Base-by-base conservation (phyloP, 2,888 invertebrate genomes). In the Thecophora atra region DNA sequence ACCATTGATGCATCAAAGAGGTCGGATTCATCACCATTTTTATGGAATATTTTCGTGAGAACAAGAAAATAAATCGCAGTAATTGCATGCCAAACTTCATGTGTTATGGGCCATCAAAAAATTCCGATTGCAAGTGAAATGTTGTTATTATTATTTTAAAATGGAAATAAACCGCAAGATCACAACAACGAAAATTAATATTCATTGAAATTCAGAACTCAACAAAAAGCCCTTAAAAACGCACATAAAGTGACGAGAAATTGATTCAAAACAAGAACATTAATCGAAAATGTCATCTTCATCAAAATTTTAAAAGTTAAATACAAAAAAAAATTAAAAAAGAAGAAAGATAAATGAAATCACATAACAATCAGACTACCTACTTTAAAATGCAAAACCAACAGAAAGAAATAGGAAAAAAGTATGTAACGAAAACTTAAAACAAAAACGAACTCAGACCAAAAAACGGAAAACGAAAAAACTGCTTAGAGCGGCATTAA, bases 401-500 rank as follows among this genome's bases (percentile, higher is more conserved):
- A 51, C 30, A 47, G 60, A 56, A 26, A 47, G 1, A 70, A 51
- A 47, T 21, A 65, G 51, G 37, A 28, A 28, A 21, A 24, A 63
- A 52, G 28, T n/a, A n/a, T n/a, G n/a, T n/a, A n/a, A n/a, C n/a
- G n/a, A n/a, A n/a, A n/a, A n/a, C n/a, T n/a, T n/a, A n/a, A n/a
- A n/a, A n/a, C 19, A 30, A 37, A 62, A 63, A 51, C 56, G 44
- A 56, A 24, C 56, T 44, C 24, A 69, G 37, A 17, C 5, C 1
- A 51, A 37, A 37, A 37, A 54, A 67, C 15, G 15, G 21, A 54
- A 58, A 19, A 26, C 15, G 15, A 26, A 37, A 58, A 69, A 60
- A 69, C 11, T 58, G 26, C 68, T 68, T 68, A 56, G 44, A 47
- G 42, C 44, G 47, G 28, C 44, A 58, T 42, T 42, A 52, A 66